Evolutionary conservation across 37 sponge, comb jelly and placozoan species (phyloP).

Genomic region (Hexactinellida sp.): DNA sequence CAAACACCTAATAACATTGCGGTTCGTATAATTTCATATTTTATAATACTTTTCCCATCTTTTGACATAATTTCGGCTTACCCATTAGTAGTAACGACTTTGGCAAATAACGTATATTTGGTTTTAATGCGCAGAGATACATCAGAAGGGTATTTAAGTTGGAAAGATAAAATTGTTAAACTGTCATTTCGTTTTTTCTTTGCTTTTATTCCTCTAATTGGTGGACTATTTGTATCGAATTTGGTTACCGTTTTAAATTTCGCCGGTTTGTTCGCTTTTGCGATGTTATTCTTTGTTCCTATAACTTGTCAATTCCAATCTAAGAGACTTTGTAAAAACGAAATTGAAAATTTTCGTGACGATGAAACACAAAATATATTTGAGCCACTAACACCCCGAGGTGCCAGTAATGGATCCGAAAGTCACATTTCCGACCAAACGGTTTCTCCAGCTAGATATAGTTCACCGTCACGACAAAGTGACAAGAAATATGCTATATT

Average conservation of each 20-base stretch:
- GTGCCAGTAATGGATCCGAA: not conserved
- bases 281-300: conserved; percentile 57
- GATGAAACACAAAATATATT: not conserved
- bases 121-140: conserved; percentile 41
- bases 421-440: not conserved
- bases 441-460: not conserved
- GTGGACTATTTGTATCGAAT: conserved; percentile 60
- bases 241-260: conserved; percentile 61
- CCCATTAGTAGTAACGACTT: conserved; percentile 48
- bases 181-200: conserved; percentile 26
- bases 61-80: conserved; percentile 76
- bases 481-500: not conserved
- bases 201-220: conserved; percentile 44
- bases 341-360: conserved; percentile 16
- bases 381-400: not conserved
- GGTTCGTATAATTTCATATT: conserved; percentile 53
- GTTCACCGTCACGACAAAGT: not conserved
- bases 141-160: conserved; percentile 4
- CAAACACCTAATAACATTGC: not conserved
- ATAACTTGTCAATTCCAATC: conserved; percentile 54
- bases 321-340: conserved; percentile 31
- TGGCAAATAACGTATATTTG: conserved; percentile 55
- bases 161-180: conserved; percentile 18
- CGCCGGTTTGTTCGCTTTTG: conserved; percentile 68
- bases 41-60: conserved; percentile 72